Conservation (phyloP, 1,140 invertebrate genomes). For the Drosophila elegans region DNA sequence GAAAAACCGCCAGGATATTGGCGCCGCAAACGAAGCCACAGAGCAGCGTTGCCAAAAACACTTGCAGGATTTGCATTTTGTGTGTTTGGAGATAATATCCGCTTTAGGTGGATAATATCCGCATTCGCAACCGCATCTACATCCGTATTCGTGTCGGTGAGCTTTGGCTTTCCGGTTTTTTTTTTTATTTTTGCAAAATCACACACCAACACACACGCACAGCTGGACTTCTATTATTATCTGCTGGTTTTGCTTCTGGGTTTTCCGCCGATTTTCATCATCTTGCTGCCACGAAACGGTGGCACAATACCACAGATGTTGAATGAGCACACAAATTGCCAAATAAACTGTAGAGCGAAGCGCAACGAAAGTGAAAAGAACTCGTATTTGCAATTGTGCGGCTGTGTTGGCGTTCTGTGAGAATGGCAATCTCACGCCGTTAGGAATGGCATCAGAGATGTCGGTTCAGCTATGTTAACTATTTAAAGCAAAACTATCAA, state of each 20-base stretch:
- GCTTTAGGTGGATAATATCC: conserved; percentile 3
- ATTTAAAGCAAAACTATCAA: background rate
- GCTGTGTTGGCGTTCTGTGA: conserved; percentile 11
- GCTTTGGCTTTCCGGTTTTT: conserved; percentile 66
- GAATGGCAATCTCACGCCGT: conserved; percentile 26
- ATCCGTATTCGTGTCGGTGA: conserved; percentile 40
- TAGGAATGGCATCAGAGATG: background rate
- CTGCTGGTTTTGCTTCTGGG: conserved; percentile 51
- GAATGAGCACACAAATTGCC: conserved; percentile 51
- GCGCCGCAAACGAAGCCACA: conserved; percentile 41
- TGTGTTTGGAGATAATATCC: conserved; percentile 16
- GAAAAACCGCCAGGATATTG: conserved; percentile 76
- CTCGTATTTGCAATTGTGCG: conserved; percentile 50
- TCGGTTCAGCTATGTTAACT: background rate
- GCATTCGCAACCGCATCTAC: conserved; percentile 14
- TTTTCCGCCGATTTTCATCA: conserved; percentile 46
- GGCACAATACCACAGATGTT: conserved; percentile 45
- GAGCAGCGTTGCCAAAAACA: conserved; percentile 47
- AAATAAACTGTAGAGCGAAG: conserved; percentile 48
- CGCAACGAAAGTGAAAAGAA: conserved; percentile 75
- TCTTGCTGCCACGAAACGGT: conserved; percentile 37
- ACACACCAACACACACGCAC: conserved; percentile 13
- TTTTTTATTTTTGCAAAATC: conserved; percentile 9
- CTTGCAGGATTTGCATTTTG: conserved; percentile 57
- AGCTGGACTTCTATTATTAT: conserved; percentile 61